Percentiles rank a stretch among this genome's conserved stretches.
Evolutionary conservation across 2,888 invertebrate genomes (phyloP).

Genomic region (Drosophila anomalata): DNA sequence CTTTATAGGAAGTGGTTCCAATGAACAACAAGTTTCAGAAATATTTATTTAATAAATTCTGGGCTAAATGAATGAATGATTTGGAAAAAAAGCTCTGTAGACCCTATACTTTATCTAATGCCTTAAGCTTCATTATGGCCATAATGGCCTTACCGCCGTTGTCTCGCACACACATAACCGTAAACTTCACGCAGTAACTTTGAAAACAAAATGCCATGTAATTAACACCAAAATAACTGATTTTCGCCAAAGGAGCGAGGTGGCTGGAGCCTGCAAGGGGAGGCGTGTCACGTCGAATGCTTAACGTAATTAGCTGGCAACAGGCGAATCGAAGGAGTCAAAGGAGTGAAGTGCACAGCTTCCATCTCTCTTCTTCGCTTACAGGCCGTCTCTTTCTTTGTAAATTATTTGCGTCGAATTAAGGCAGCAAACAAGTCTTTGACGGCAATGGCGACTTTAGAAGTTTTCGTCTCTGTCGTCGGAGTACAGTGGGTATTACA

Average conservation of each 20-base stretch:
- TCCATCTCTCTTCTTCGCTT: constrained; percentile 17
- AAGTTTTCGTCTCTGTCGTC: not conserved
- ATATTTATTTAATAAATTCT: constrained; percentile 2
- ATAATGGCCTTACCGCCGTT: constrained; percentile 27
- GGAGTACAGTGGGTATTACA: constrained; percentile 24
- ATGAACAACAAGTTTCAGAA: not conserved
- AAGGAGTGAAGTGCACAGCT: constrained; percentile 18
- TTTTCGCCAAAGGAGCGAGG: constrained; percentile 33
- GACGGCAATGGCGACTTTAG: constrained; percentile 23
- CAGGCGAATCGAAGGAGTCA: constrained; percentile 15
- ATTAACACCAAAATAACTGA: constrained; percentile 69
- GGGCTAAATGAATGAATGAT: not conserved
- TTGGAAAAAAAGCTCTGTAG: not conserved
- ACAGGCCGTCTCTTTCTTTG: constrained; percentile 17
- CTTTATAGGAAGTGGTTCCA: constrained; percentile 5
- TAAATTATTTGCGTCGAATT: constrained; percentile 77
- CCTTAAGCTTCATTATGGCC: constrained; percentile 15
- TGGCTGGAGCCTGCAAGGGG: not conserved
- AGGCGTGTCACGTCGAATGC: constrained; percentile 72
- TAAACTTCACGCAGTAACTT: constrained; percentile 33
- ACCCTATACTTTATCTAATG: not conserved
- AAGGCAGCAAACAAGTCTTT: constrained; percentile 74
- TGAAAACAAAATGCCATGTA: constrained; percentile 53
- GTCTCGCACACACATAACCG: constrained; percentile 32
- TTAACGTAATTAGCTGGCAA: constrained; percentile 72